phyloP scores from a whole-genome alignment of 1,140 invertebrate species.

The Proctacanthus coquilletti region DNA sequence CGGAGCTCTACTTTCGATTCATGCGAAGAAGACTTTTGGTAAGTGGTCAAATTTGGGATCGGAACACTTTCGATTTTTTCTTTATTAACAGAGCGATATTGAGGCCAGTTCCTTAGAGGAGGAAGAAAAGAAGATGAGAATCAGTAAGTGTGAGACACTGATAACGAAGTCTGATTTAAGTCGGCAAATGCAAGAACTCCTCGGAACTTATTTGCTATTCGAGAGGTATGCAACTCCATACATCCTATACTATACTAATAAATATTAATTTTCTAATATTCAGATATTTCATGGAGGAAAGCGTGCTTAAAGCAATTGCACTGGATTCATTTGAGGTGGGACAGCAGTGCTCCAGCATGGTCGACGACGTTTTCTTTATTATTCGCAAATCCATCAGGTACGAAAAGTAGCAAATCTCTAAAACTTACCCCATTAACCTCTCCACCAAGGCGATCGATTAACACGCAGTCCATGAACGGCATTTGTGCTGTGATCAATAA shows the following conservation, averaged over 20 bases:
- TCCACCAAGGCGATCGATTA: constrained; percentile 54
- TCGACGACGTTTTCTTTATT: constrained; percentile 97
- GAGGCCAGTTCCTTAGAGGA: constrained; percentile 38
- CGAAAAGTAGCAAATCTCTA: constrained; percentile 7
- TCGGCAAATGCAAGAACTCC: constrained; percentile 74
- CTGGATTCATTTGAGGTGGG: constrained; percentile 61
- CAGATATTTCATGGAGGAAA: constrained; percentile 88
- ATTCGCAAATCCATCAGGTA: constrained; percentile 89
- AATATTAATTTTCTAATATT: constrained; percentile 1
- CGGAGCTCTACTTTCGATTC: constrained; percentile 85
- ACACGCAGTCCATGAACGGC: constrained; percentile 84
- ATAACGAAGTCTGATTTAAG: constrained; percentile 65
- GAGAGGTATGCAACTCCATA: constrained; percentile 45
- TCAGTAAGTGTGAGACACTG: constrained; percentile 47
- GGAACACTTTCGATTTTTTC: constrained; percentile 11
- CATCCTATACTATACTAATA: background rate
- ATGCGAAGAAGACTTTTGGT: constrained; percentile 62
- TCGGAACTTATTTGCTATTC: constrained; percentile 79
- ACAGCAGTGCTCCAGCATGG: constrained; percentile 75
- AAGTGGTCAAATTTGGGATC: constrained; percentile 18
- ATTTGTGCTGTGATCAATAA: constrained; percentile 95
- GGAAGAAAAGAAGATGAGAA: constrained; percentile 36
- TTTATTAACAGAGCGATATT: constrained; percentile 42
- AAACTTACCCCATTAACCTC: constrained; percentile 6
- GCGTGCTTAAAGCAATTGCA: constrained; percentile 81